Evolutionary conservation across 2,888 invertebrate species (phyloP).

Genomic region (Aphodius sticticus): DNA sequence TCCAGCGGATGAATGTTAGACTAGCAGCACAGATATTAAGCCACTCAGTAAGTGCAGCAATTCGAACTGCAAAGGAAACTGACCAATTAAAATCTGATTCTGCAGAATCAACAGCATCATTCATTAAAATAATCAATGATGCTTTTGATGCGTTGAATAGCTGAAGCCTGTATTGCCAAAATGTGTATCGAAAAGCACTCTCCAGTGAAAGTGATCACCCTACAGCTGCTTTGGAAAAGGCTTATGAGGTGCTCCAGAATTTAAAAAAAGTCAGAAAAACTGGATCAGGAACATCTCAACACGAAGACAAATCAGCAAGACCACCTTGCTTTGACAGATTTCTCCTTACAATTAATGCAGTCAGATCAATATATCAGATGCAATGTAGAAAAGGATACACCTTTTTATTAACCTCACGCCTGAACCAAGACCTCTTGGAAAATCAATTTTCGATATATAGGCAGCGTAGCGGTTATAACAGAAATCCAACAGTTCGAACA

Average conservation of each 20-base stretch:
- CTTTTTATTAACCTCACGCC: conserved; percentile 34
- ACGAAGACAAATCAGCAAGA: neutral
- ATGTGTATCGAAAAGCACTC: conserved; percentile 10
- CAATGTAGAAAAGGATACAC: neutral
- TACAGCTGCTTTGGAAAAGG: conserved; percentile 8
- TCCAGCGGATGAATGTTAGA: conserved; percentile 29
- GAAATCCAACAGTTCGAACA: conserved; percentile 31
- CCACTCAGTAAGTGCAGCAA: conserved; percentile 33
- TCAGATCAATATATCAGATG: conserved; percentile 23
- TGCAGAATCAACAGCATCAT: conserved; percentile 32
- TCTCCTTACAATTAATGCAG: conserved; percentile 32
- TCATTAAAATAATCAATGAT: conserved; percentile 33
- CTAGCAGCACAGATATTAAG: conserved; percentile 39
- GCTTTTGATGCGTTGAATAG: conserved; percentile 39
- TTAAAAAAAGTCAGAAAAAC: conserved; percentile 23
- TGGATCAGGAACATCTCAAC: neutral
- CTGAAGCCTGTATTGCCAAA: conserved; percentile 12
- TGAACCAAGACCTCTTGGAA: conserved; percentile 38
- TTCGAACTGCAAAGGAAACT: conserved; percentile 31
- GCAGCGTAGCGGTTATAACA: conserved; percentile 32
- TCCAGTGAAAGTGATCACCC: conserved; percentile 12
- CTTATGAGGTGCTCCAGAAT: neutral
- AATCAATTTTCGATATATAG: conserved; percentile 37
- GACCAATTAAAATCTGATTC: conserved; percentile 22
- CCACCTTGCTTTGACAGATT: conserved; percentile 38